Conservation (phyloP, 2,797 vertebrate genomes). For the Periophthalmus magnuspinnatus region DNA sequence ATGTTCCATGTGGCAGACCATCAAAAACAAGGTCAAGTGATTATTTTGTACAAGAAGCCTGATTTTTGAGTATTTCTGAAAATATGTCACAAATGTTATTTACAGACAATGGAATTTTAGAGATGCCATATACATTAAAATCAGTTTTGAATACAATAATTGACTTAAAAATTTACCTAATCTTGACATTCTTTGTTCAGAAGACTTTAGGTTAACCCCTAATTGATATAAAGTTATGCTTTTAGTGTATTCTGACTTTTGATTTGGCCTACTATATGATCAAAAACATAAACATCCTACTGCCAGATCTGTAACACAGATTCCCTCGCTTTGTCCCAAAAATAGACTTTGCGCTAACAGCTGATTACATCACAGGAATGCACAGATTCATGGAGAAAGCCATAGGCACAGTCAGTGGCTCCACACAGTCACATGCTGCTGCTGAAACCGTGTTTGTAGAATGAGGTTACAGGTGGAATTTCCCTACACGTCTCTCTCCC, state of each 20-base stretch:
- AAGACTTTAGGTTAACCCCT: neutral
- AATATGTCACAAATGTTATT: too few relatives aligned
- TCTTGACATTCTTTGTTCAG: neutral
- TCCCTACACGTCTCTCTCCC: constrained; percentile 66
- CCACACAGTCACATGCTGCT: constrained; percentile 59
- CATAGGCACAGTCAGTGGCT: constrained; percentile 31
- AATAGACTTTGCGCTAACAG: constrained; percentile 34
- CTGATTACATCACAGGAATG: constrained; percentile 45
- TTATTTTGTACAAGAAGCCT: neutral
- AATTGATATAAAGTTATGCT: neutral
- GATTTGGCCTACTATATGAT: neutral
- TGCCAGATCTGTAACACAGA: constrained; percentile 3
- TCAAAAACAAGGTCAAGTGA: too few relatives aligned
- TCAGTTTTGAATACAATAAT: neutral
- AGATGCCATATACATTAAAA: neutral
- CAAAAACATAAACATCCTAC: neutral
- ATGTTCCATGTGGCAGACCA: neutral
- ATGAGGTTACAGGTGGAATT: constrained; percentile 75
- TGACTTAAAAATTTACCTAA: too few relatives aligned
- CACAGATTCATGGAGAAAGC: constrained; percentile 35
- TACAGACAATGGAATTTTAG: too few relatives aligned
- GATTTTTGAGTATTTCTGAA: too few relatives aligned
- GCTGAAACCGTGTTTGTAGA: constrained; percentile 37
- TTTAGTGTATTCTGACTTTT: neutral
- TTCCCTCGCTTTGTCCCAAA: constrained; percentile 34